Evolutionary conservation across 23 tunicate genomes (phyloP).

Genomic region (Styela clava): DNA sequence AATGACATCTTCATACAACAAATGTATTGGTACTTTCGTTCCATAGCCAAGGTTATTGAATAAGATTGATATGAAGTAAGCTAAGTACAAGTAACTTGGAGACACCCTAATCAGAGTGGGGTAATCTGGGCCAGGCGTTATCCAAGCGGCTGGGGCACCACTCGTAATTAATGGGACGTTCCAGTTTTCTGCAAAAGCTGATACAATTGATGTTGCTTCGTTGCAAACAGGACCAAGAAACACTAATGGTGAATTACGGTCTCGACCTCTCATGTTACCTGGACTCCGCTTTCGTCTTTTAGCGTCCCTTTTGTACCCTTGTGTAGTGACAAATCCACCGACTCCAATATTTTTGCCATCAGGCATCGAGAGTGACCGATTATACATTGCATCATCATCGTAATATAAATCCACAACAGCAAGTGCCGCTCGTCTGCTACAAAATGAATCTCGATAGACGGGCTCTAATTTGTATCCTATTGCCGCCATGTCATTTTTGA

Average conservation of each 20-base stretch:
- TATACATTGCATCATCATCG: constrained; percentile 19
- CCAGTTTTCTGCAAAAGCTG: constrained; percentile 70
- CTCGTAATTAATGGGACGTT: constrained; percentile 66
- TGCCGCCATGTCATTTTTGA: constrained; percentile 9
- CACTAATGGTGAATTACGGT: constrained; percentile 31
- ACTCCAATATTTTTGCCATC: background rate
- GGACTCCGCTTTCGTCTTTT: background rate
- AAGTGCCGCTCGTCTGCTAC: constrained; percentile 45
- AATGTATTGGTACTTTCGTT: constrained; percentile 22
- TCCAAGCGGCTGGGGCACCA: constrained; percentile 55
- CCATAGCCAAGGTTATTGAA: constrained; percentile 15
- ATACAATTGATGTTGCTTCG: constrained; percentile 48
- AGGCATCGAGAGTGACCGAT: background rate
- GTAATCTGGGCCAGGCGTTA: constrained; percentile 33
- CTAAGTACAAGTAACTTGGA: constrained; percentile 53
- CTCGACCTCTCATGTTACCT: background rate
- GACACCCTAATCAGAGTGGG: constrained; percentile 51
- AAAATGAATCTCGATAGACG: constrained; percentile 50
- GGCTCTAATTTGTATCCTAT: constrained; percentile 19
- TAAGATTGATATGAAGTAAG: constrained; percentile 32
- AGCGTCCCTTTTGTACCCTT: background rate
- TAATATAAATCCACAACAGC: constrained; percentile 48
- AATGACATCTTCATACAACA: constrained; percentile 27
- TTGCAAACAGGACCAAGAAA: constrained; percentile 83
- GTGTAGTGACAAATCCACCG: background rate